phyloP scores from a whole-genome alignment of 2,888 invertebrate species.

The Tiphia femorata region DNA sequence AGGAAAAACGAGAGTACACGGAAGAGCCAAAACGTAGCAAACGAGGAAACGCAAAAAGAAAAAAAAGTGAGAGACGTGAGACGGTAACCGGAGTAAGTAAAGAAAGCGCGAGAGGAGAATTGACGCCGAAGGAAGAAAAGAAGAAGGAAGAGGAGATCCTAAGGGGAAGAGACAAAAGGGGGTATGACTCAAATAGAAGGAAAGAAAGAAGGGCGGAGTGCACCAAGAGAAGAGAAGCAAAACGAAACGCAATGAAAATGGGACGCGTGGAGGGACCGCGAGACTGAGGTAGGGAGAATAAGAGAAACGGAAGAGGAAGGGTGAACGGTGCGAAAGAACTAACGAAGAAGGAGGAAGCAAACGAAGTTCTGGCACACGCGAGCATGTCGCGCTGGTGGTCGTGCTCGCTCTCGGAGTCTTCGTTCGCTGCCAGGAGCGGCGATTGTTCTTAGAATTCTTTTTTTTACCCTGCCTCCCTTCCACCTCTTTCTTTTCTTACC shows the following conservation, averaged over 20 bases:
- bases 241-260: no score
- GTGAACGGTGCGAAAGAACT: no score
- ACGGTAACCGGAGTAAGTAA: no score
- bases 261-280: no score
- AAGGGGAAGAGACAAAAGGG: not conserved
- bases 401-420: not conserved
- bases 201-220: not conserved
- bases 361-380: conserved; percentile 23
- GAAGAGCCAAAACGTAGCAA: not conserved
- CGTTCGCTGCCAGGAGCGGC: no score
- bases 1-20: not conserved
- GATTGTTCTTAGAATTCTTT: no score
- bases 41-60: not conserved
- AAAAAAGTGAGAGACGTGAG: no score
- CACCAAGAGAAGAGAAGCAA: not conserved
- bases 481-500: no score
- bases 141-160: not conserved
- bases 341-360: conserved; percentile 27
- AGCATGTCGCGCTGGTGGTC: conserved; percentile 12
- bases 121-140: not conserved
- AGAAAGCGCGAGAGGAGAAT: no score
- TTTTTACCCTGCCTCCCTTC: no score
- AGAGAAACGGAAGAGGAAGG: no score
- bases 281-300: no score
- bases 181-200: not conserved